phyloP scores from a whole-genome alignment of 2,113 vertebrate genomes.

The Podarcis cretensis region DNA sequence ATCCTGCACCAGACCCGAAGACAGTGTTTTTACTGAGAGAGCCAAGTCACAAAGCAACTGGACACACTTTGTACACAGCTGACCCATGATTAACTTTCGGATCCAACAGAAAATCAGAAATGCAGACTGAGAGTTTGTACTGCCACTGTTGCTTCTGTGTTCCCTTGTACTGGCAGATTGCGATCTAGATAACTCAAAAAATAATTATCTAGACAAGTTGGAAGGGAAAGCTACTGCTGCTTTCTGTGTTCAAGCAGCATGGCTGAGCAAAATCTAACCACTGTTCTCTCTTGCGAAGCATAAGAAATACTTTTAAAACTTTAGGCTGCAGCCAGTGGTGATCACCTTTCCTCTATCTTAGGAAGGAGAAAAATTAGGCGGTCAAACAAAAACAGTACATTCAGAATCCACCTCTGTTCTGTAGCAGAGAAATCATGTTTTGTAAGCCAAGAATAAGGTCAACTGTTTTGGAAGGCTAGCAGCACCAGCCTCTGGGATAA shows the following conservation, averaged over 20 bases:
- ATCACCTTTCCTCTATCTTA: constrained; percentile 12
- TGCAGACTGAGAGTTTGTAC: background rate
- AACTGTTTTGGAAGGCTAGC: constrained; percentile 12
- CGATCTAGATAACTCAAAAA: background rate
- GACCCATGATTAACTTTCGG: constrained; percentile 55
- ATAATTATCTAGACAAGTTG: background rate
- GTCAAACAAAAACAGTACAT: constrained; percentile 9
- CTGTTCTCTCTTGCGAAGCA: background rate
- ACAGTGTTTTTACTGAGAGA: constrained; percentile 57
- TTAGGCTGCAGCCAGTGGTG: background rate
- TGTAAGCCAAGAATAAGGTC: constrained; percentile 13
- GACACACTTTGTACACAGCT: constrained; percentile 74
- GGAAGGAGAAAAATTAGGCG: constrained; percentile 24
- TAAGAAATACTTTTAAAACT: constrained; percentile 41
- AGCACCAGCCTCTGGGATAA: constrained; percentile 24
- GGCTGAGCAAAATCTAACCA: background rate
- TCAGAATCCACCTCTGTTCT: background rate
- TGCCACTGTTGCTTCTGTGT: background rate
- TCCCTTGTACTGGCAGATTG: constrained; percentile 11
- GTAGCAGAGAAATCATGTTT: background rate
- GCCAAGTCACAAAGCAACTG: constrained; percentile 68
- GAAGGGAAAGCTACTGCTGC: background rate
- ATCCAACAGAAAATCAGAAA: constrained; percentile 8
- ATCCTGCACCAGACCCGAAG: constrained; percentile 57
- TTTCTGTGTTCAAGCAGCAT: constrained; percentile 4